Evolutionary conservation across 1,140 invertebrate genomes (phyloP).

Genomic region (Trachymyrmex cornetzi): DNA sequence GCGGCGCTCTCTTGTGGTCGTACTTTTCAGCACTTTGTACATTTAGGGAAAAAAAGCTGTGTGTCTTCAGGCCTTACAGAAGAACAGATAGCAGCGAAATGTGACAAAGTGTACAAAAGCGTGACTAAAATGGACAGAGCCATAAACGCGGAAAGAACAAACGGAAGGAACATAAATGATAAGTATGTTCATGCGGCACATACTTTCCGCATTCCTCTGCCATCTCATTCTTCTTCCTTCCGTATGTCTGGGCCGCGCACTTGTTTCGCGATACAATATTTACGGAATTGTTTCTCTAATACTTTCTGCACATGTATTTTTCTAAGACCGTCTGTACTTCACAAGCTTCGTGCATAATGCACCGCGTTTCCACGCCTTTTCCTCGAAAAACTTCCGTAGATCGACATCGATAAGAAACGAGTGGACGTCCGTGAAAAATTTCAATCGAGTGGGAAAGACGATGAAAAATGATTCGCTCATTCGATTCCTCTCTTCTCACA

Average conservation of each 20-base stretch:
- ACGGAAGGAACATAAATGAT: constrained; percentile 23
- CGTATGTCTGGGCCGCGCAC: not conserved
- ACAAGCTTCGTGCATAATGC: constrained; percentile 8
- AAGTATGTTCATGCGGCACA: not conserved
- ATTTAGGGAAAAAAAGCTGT: not conserved
- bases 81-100: not conserved
- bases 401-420: not conserved
- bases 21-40: not conserved
- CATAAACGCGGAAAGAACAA: constrained; percentile 2
- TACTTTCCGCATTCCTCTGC: constrained; percentile 13
- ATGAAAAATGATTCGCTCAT: not conserved
- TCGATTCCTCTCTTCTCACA: not conserved
- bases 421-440: not conserved
- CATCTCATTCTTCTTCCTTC: constrained; percentile 3
- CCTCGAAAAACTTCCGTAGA: too few species aligned
- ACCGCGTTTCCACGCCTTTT: not conserved
- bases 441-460: not conserved
- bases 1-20: not conserved
- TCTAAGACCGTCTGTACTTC: not conserved
- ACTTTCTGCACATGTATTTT: not conserved
- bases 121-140: not conserved
- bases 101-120: not conserved
- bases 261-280: constrained; percentile 10
- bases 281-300: constrained; percentile 18
- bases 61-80: not conserved